Evolutionary conservation across 2,888 invertebrate species (phyloP), one percentile per base, ranked within the genome.

Genomic region (Sthenelais limicola): DNA sequence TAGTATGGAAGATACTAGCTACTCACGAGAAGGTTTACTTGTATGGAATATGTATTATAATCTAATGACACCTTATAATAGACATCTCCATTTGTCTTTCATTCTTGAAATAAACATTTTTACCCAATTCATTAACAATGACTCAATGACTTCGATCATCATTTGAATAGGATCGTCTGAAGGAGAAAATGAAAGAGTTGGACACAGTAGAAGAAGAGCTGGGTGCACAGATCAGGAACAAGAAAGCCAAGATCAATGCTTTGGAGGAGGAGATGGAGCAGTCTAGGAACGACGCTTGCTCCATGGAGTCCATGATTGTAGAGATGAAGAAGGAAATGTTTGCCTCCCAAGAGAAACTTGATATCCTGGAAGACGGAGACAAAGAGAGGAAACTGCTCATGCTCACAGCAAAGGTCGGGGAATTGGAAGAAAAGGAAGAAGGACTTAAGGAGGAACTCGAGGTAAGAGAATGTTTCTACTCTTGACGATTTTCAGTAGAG

Each of bases 141-240:
- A n/a, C n/a, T n/a, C n/a, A n/a, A n/a, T n/a, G n/a, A n/a, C n/a
- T n/a, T n/a, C n/a, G n/a, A n/a, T n/a, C n/a, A n/a, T n/a, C n/a
- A n/a, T n/a, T n/a, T n/a, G n/a, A n/a, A n/a, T n/a, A n/a, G 62
- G 62, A 62, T 35, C 62, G 62, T 2, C 24, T 62, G 2, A 35
- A 43, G 24, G 62, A 62, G 38, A 62, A 62, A 43, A 62, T 62
- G 62, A 62, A 38, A 43, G 62, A 62, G 38, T 24, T 62, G 38
- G 62, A 62, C 38, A 62, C 62, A 1, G 62, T 62, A 26, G 62
- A 62, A 28, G 62, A 62, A 28, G 62, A 62, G 38, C 62, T 62
- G 21, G 62, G 62, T 28, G 33, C 24, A 9, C 18, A 28, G 1
- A 15, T 62, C 21, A 35, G 62, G 38, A 28, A 33, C 62, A 62